phyloP scores from a whole-genome alignment of 2,888 invertebrate genomes.

The Eretmocerus hayati region DNA sequence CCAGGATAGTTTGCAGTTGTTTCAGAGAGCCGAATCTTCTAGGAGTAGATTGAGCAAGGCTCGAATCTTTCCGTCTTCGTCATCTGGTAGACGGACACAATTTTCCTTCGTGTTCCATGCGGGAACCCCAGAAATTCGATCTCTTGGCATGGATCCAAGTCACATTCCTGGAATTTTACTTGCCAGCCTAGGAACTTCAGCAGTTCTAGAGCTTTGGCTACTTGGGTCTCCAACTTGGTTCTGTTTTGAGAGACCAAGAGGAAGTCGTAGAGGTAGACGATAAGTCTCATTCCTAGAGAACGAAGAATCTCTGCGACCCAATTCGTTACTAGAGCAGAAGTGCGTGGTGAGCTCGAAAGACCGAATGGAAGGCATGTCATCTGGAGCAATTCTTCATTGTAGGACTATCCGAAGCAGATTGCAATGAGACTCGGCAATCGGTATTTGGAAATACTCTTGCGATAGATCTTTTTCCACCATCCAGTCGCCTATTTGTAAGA shows the following conservation, averaged over 20 bases:
- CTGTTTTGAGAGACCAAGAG: constrained; percentile 22
- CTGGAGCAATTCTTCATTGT: constrained; percentile 23
- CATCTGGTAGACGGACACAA: constrained; percentile 6
- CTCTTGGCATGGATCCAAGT: constrained; percentile 20
- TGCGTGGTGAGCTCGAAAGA: constrained; percentile 3
- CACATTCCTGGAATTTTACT: constrained; percentile 18
- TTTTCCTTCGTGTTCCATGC: constrained; percentile 20
- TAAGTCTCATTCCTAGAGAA: constrained; percentile 13
- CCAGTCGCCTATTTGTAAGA: no score
- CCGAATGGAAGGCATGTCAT: constrained; percentile 29
- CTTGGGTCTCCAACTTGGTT: constrained; percentile 9
- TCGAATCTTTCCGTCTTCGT: not conserved
- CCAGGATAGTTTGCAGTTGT: not conserved
- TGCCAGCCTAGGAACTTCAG: constrained; percentile 17
- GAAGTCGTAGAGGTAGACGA: constrained; percentile 24
- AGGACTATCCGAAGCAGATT: constrained; percentile 24
- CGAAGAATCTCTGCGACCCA: constrained; percentile 22
- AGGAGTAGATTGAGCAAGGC: not conserved
- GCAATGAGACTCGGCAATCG: no score
- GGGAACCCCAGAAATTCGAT: constrained; percentile 17
- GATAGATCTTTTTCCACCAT: no score
- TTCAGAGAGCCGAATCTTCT: not conserved
- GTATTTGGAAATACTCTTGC: no score
- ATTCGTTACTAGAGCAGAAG: constrained; percentile 14
- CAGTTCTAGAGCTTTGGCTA: constrained; percentile 5